Base-by-base conservation (phyloP, 2,113 vertebrate genomes). In the Rhodinocichla rosea region DNA sequence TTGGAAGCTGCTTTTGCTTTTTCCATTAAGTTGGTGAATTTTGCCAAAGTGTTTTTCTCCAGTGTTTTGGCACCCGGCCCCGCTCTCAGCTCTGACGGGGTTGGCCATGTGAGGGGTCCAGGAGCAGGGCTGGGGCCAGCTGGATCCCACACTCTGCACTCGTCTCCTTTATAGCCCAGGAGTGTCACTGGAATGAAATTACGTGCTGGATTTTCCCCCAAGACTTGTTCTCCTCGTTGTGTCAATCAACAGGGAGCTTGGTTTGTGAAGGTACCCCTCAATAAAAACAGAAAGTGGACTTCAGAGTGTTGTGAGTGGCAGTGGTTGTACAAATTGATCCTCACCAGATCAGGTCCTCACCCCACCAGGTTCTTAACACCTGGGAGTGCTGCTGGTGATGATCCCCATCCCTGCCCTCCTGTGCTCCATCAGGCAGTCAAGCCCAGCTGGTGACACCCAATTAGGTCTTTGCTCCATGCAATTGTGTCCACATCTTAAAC, bases 11-110 rank as follows among this genome's bases (percentile, higher is more conserved):
- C 77, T 82, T 91, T 97, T 92, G 92, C 91, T 94, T 97, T 97
- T 97, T 97, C 97, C 97, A 97, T 95, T 97, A 95, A 90, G 83
- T 69, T 91, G 94, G 95, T 95, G 33, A 62, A 81, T 83, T 93
- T 95, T 95, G 97, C 96, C 95, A 96, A 94, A 96, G 80, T 94
- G 92, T 94, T 95, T 96, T 82, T 94, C 94, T 95, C 64, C 83
- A 96, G 52, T 14, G 37, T 83, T 94, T 83, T 97, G 96, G 94
- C 90, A 14, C 44, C 33, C 1, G 0, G 80, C 68, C 91, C 69
- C 0, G 1, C 67, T 90, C 87, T 90, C 93, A 8, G 2, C 63
- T 91, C 84, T 27, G 70, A 78, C 4, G 8, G 83, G 10, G 18
- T 27, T 91, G 93, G 86, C 88, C 30, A 39, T 16, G 56, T 0